Evolutionary conservation across 2,888 invertebrate species (phyloP), one percentile per base, ranked within the genome.

Genomic region (Gerosis bhagava): DNA sequence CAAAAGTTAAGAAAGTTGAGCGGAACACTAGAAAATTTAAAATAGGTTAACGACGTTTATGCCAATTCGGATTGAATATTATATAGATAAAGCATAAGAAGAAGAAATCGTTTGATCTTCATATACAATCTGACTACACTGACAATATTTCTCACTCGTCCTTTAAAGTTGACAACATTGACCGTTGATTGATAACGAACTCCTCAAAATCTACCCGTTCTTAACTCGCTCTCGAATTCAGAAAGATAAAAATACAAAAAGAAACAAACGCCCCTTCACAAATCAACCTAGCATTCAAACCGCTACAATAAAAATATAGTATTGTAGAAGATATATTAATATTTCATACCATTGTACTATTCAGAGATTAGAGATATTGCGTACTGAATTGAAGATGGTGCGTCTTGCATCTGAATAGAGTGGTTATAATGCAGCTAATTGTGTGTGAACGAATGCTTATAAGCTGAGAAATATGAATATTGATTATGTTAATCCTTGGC

Each of bases 341-440:
- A 84, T 84, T 86, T 83, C 77, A 78, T 70, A 59, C 60, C 59
- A 64, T 79, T 75, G 16, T 17, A 19, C 17, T 66, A 73, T 59
- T 48, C 40, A 72, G 73, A 78, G 75, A 80, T 78, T 78, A 77
- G 65, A 65, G 72, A 77, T 83, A 81, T 84, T 71, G 71, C 64
- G 79, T 83, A n/a, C 73, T 77, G 70, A 81, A 87, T 80, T 83
- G 80, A 62, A 79, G 71, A 84, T 86, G 68, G n/a, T 63, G 66
- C 60, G 63, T 58, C 51, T 60, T 54, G 65, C 24, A 26, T 46
- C 53, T 68, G 74, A 74, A 77, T 76, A 64, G 68, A 65, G 69
- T 70, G 56, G 71, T 71, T n/a, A 83, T 84, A 82, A 87, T 83
- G 71, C 53, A 77, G 69, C 83, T 88, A 88, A 88, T 88, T 86